These are phyloP conservation scores for Lytechinus pictus DNA, from an alignment of 35 echinoderm and acorn worm species.

Conservation along the genomic window DNA sequence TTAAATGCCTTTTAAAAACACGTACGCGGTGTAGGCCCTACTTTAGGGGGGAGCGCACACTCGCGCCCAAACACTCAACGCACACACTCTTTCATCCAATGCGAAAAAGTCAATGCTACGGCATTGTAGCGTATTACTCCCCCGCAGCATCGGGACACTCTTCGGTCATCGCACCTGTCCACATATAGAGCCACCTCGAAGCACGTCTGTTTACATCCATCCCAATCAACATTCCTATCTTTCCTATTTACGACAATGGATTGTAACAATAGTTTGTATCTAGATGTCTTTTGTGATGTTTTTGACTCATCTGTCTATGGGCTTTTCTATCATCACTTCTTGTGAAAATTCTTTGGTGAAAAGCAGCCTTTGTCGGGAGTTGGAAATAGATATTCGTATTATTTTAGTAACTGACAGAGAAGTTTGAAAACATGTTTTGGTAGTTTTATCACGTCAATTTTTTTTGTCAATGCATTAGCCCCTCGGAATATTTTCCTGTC, in stretches of 20 bases:
- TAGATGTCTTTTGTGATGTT: not conserved
- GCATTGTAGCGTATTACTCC: not conserved
- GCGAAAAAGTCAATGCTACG: not conserved
- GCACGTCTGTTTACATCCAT: not conserved
- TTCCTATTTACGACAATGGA: not conserved
- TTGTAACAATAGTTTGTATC: not conserved
- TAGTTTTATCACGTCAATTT: not conserved
- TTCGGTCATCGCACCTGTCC: not conserved
- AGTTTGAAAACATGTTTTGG: not conserved
- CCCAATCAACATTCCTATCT: not conserved
- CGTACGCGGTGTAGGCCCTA: too few species aligned
- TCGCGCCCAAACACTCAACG: not conserved
- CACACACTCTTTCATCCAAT: not conserved
- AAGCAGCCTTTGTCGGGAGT: not conserved
- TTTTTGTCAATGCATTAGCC: too few species aligned
- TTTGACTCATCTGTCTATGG: not conserved
- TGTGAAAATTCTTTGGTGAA: not conserved
- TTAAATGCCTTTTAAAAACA: too few species aligned
- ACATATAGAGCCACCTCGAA: not conserved
- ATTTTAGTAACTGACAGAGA: not conserved
- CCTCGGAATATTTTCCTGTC: too few species aligned
- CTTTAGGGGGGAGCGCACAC: not conserved
- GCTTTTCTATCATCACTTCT: not conserved
- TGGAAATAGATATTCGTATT: not conserved
- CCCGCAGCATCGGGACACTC: not conserved